Percentiles rank a stretch among this genome's conserved stretches.
These are phyloP conservation scores for Cordilura impudica DNA, from an alignment of 2,888 invertebrate genomes.

Conservation along the genomic window DNA sequence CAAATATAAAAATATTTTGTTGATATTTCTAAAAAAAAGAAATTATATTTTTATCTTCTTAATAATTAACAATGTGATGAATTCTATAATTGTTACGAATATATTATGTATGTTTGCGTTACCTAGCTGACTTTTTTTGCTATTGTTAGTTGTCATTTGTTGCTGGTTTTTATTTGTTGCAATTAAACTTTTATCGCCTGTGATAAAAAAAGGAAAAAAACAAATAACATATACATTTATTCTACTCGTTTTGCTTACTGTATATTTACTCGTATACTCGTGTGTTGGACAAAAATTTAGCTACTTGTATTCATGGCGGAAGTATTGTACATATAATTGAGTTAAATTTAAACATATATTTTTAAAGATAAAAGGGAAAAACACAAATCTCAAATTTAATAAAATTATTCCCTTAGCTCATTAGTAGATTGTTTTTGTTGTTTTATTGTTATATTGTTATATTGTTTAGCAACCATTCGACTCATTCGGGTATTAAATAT, in stretches of 20 bases:
- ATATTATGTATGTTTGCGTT: neutral
- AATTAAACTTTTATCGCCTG: slow-evolving; percentile 38
- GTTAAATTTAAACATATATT: slow-evolving; percentile 16
- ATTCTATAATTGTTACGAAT: neutral
- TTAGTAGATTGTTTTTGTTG: neutral
- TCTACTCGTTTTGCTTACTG: no score
- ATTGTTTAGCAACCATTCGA: no score
- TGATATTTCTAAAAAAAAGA: no score
- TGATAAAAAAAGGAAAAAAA: neutral
- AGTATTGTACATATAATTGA: slow-evolving; percentile 23
- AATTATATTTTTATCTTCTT: neutral
- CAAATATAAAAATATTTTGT: neutral
- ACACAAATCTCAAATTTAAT: neutral
- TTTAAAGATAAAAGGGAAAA: neutral
- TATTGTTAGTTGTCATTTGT: neutral
- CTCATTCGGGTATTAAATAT: no score
- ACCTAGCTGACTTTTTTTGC: neutral
- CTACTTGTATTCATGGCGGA: slow-evolving; percentile 16
- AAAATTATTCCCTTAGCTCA: slow-evolving; percentile 11
- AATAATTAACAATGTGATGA: neutral
- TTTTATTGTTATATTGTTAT: neutral
- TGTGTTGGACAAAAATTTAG: neutral
- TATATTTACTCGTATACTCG: neutral
- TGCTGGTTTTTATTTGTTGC: slow-evolving; percentile 8
- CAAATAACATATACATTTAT: neutral